Base-by-base conservation (phyloP, 2,113 vertebrate species). In the Physeter macrocephalus region DNA sequence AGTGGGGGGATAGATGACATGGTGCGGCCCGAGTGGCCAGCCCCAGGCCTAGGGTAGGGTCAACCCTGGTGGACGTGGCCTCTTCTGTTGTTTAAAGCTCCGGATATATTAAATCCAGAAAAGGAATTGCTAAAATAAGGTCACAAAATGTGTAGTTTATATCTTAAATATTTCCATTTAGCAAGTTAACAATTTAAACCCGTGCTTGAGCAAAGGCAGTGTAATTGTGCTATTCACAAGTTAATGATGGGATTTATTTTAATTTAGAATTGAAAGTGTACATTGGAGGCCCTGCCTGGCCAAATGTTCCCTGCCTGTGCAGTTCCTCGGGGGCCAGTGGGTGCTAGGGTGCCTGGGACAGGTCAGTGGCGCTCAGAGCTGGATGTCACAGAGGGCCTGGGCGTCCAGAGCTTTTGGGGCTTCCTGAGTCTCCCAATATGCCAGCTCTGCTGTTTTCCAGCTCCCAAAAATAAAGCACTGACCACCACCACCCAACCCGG, bases 161-260 rank as follows among this genome's bases (percentile, higher is more conserved):
- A 72, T 59, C 81, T 84, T 75, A 64, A 85, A 43, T 62, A 13
- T 93, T 95, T 94, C 94, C 59, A 21, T 81, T 81, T 86, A 89
- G 78, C 90, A 66, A 93, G 75, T 91, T 49, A 93, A 43, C 88
- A 10, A 0, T 69, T 84, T 49, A 34, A 69, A 81, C 21, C 52
- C 23, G 17, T 2, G 20, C 49, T 90, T 43, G 3, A 25, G 57
- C 69, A n/a, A 12, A 52, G 27, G 27, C 54, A 34, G 1, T 18
- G n/a, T 34, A 31, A 46, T 8, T 5, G 61, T 61, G 46, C 77
- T 39, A 0, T 27, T 93, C 72, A 2, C 82, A 39, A n/a, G n/a
- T 23, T 41, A 43, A 34, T 52, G 57, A 21, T 2, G 9, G 49
- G 31, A 25, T 62, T 36, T 80, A 14, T 90, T 77, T 72, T 66